These are phyloP conservation scores for Picathartes gymnocephalus DNA, from an alignment of 2,113 vertebrate species.

Conservation along the genomic window DNA sequence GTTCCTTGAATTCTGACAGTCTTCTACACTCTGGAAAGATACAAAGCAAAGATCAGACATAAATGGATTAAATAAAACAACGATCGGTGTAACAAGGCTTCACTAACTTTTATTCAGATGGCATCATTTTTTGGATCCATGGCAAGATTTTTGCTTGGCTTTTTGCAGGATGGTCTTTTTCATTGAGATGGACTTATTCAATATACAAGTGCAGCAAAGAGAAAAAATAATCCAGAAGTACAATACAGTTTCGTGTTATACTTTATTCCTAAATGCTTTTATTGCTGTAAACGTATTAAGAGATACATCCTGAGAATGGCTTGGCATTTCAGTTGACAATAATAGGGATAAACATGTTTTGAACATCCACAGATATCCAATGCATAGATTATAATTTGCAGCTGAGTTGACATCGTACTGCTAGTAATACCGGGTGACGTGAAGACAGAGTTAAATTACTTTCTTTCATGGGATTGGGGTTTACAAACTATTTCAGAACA, in stretches of 20 bases:
- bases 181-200: not conserved
- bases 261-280: conserved; percentile 3
- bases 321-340: conserved; percentile 10
- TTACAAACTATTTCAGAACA: not conserved
- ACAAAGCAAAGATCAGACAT: not conserved
- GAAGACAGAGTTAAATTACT: not conserved
- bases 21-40: not conserved
- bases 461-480: not conserved
- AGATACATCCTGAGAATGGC: not conserved
- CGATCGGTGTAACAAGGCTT: not conserved
- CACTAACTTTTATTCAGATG: not conserved
- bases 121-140: not conserved
- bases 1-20: not conserved
- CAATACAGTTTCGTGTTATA: not conserved
- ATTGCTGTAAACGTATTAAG: not conserved
- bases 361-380: not conserved
- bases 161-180: not conserved
- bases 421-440: not conserved
- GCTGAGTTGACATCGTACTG: not conserved
- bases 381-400: not conserved
- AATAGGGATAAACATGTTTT: conserved; percentile 18
- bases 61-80: not conserved
- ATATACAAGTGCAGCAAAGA: not conserved
- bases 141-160: not conserved
- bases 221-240: not conserved